Evolutionary conservation across 2,797 vertebrate species (phyloP).

Genomic region (Hippoglossus hippoglossus): DNA sequence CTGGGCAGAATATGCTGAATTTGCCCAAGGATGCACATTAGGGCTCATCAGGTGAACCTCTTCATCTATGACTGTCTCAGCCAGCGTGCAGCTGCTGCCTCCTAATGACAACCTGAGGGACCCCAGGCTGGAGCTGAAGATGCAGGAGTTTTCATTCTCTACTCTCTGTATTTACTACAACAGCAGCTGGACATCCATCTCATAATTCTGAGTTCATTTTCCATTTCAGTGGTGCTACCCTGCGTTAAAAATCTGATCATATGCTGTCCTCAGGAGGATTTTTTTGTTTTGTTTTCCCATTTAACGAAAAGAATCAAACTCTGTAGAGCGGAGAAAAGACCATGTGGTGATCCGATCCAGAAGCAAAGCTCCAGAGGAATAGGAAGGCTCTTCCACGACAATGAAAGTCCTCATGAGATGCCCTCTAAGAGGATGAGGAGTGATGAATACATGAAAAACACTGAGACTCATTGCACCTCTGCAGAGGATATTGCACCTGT

Average conservation of each 20-base stretch:
- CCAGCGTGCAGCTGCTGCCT: conserved; percentile 54
- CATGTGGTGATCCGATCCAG: too few relatives aligned
- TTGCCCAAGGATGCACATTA: not conserved
- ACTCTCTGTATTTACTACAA: not conserved
- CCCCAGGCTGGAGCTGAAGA: conserved; percentile 29
- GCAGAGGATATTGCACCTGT: too few relatives aligned
- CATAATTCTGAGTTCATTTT: not conserved
- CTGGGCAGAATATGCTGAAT: conserved; percentile 21
- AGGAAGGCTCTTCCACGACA: too few relatives aligned
- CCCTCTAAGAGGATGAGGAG: too few relatives aligned
- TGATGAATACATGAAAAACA: too few relatives aligned
- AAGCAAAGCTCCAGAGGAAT: too few relatives aligned
- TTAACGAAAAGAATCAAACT: too few relatives aligned
- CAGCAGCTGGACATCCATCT: not conserved
- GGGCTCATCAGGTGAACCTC: conserved; percentile 31
- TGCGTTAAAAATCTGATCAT: not conserved
- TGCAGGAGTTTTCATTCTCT: conserved; percentile 3
- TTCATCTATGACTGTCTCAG: conserved; percentile 15
- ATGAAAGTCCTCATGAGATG: too few relatives aligned
- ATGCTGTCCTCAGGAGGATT: not conserved
- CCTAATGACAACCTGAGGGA: conserved; percentile 58
- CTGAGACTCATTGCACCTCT: too few relatives aligned
- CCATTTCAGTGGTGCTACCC: not conserved
- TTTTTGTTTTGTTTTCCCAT: too few relatives aligned
- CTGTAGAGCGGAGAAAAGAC: too few relatives aligned